Evolutionary conservation across 2,113 vertebrate species (phyloP).

Genomic region (Rana temporaria): DNA sequence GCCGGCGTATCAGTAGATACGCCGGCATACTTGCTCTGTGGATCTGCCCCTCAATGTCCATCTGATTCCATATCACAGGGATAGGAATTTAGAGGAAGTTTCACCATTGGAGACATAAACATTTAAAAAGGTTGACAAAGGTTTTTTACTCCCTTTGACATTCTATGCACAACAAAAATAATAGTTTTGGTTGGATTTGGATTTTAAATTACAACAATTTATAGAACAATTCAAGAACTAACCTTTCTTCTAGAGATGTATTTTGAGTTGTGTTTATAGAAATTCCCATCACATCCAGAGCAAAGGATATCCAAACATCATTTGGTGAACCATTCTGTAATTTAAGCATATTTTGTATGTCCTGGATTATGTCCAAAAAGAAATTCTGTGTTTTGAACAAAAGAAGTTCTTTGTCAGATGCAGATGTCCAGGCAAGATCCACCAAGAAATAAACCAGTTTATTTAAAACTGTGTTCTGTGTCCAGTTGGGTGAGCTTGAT

Average conservation of each 20-base stretch:
- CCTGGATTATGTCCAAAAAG: not conserved
- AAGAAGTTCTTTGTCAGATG: constrained; percentile 29
- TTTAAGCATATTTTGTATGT: constrained; percentile 26
- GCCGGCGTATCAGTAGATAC: too few species aligned
- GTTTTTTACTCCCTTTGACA: too few species aligned
- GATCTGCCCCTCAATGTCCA: too few species aligned
- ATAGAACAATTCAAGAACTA: not conserved
- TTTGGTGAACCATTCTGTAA: not conserved
- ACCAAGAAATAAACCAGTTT: constrained; percentile 22
- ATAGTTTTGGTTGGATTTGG: not conserved
- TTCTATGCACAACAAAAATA: too few species aligned
- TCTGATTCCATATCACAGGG: too few species aligned
- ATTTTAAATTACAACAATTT: not conserved
- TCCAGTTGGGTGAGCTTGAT: not conserved
- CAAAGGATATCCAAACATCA: constrained; percentile 25
- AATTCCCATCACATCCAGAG: constrained; percentile 18
- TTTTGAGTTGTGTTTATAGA: constrained; percentile 20
- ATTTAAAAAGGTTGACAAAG: too few species aligned
- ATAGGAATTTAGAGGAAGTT: too few species aligned
- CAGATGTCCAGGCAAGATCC: constrained; percentile 33
- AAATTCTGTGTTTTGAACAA: constrained; percentile 37
- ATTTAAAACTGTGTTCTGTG: constrained; percentile 7
- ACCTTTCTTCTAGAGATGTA: not conserved
- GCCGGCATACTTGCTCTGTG: too few species aligned
- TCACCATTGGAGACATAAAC: too few species aligned